Conservation (phyloP, 2,888 invertebrate species). For the Cephonodes hylas region DNA sequence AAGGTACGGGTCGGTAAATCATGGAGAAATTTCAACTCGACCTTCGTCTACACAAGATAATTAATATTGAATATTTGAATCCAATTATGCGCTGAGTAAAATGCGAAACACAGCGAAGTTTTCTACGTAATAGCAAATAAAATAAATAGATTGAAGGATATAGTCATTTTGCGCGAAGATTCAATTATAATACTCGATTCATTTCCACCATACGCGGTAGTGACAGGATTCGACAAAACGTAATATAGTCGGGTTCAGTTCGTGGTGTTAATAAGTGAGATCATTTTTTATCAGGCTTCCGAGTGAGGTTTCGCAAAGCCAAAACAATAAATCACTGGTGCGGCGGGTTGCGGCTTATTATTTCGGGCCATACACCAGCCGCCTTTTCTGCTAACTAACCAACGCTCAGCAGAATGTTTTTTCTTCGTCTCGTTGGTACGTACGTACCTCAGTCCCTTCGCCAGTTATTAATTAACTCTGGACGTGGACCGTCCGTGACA, state of each 20-base stretch:
- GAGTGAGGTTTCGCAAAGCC: constrained; percentile 74
- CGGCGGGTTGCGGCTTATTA: constrained; percentile 71
- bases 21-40: background rate
- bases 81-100: background rate
- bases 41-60: background rate
- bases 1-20: constrained; percentile 1
- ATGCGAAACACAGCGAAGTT: background rate
- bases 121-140: background rate
- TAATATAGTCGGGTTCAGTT: constrained; percentile 64
- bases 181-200: background rate
- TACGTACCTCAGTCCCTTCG: constrained; percentile 40
- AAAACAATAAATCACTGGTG: constrained; percentile 74
- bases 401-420: constrained; percentile 60
- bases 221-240: constrained; percentile 41
- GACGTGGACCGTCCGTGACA: constrained; percentile 50
- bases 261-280: constrained; percentile 74
- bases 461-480: constrained; percentile 70
- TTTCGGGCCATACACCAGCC: constrained; percentile 63
- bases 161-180: background rate
- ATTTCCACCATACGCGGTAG: background rate
- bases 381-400: constrained; percentile 68
- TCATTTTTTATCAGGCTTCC: constrained; percentile 75
- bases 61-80: background rate
- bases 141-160: background rate
- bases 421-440: constrained; percentile 44